Conservation (phyloP, 2,113 vertebrate genomes). For the Cyanoderma ruficeps region DNA sequence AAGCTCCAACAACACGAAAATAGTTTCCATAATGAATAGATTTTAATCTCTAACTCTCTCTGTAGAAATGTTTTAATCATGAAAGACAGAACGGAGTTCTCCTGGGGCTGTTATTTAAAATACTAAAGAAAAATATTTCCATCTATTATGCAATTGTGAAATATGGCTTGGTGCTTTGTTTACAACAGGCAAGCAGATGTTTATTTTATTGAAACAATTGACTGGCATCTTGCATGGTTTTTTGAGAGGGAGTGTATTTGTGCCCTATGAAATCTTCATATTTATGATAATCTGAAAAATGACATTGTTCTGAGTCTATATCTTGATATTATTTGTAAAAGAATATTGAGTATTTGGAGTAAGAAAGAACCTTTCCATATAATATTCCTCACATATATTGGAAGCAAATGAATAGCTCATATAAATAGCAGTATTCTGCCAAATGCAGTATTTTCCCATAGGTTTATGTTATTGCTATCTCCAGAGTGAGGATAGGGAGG, state of each 20-base stretch:
- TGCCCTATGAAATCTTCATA: neutral
- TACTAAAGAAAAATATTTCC: constrained; percentile 21
- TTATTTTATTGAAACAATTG: neutral
- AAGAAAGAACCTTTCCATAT: neutral
- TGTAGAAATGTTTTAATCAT: constrained; percentile 54
- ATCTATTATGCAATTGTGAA: neutral
- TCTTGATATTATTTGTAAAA: neutral
- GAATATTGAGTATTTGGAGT: neutral
- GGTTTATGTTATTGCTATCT: neutral
- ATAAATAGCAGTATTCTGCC: neutral
- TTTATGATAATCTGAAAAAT: neutral
- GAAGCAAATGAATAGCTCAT: neutral
- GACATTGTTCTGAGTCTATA: neutral
- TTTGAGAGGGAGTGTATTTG: neutral
- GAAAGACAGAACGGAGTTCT: constrained; percentile 40
- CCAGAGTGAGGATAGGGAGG: neutral
- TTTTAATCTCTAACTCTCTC: constrained; percentile 38
- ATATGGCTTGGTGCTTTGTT: neutral
- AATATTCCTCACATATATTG: neutral
- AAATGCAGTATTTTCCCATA: neutral
- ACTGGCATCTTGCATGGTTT: neutral
- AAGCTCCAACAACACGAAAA: constrained; percentile 45
- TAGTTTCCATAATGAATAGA: constrained; percentile 56
- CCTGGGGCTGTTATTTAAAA: constrained; percentile 16
- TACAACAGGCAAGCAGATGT: neutral